Evolutionary conservation across 53 echinoderm and acorn worm genomes (phyloP).

Genomic region (Antedon mediterranea): DNA sequence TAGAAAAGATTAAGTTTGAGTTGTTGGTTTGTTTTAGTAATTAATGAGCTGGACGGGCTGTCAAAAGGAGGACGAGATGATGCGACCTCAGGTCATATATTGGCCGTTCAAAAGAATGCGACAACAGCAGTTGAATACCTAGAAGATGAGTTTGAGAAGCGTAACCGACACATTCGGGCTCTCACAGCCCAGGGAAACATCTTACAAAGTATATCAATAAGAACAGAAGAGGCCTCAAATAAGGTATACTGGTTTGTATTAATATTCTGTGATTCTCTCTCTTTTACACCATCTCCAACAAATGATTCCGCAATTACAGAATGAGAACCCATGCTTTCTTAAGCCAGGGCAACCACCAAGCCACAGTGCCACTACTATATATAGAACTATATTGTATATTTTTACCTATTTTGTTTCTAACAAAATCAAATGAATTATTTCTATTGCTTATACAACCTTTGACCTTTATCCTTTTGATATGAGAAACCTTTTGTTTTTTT

Average conservation of each 20-base stretch:
- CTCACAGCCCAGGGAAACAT: conserved; percentile 65
- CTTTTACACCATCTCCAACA: too few relatives aligned
- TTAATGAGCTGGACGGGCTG: conserved; percentile 88
- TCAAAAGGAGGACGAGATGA: conserved; percentile 46
- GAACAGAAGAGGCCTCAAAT: conserved; percentile 72
- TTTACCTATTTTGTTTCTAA: too few relatives aligned
- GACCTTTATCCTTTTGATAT: neutral
- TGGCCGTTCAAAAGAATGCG: conserved; percentile 41
- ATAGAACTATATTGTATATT: too few relatives aligned
- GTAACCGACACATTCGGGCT: conserved; percentile 63
- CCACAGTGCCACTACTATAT: too few relatives aligned
- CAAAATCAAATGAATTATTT: too few relatives aligned
- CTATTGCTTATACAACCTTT: neutral
- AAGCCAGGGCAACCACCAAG: too few relatives aligned
- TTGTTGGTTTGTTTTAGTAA: conserved; percentile 40
- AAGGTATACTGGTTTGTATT: conserved; percentile 61
- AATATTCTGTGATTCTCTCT: too few relatives aligned
- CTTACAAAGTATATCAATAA: conserved; percentile 75
- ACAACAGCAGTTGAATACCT: conserved; percentile 47
- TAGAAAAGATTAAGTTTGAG: neutral
- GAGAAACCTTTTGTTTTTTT: neutral
- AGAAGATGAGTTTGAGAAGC: conserved; percentile 64
- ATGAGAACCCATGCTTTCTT: too few relatives aligned
- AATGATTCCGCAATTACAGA: too few relatives aligned
- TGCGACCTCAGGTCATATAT: conserved; percentile 21